These are phyloP conservation scores for Columba janthina DNA, from an alignment of 2,113 vertebrate species.

Conservation along the genomic window DNA sequence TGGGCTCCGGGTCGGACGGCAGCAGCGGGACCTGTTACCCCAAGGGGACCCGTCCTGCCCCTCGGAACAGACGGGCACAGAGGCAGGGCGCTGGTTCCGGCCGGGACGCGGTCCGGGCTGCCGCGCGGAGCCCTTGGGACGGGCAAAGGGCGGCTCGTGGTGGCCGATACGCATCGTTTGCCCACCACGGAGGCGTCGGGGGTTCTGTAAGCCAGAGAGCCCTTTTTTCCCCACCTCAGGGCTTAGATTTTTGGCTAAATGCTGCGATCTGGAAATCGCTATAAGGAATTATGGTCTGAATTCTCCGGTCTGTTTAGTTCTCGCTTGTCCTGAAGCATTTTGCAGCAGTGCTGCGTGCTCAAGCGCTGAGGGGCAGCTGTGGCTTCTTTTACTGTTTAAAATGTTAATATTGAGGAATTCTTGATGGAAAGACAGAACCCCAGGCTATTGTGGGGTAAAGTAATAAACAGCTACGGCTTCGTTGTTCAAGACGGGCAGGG, in stretches of 20 bases:
- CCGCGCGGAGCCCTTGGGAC: not conserved
- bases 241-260: not conserved
- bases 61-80: not conserved
- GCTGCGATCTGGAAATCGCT: not conserved
- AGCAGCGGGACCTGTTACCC: not conserved
- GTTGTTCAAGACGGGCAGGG: not conserved
- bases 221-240: not conserved
- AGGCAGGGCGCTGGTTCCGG: not conserved
- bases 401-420: not conserved
- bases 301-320: not conserved
- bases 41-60: rapidly evolving
- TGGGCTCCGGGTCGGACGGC: not conserved
- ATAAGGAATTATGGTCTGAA: not conserved
- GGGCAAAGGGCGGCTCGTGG: not conserved
- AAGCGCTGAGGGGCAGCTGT: not conserved
- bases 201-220: not conserved
- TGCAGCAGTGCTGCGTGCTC: not conserved
- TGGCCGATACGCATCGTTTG: not conserved
- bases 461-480: not conserved
- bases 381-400: not conserved
- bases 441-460: not conserved
- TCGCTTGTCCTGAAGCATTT: not conserved
- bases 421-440: not conserved
- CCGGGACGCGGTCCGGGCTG: not conserved
- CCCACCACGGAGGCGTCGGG: not conserved